Base-by-base conservation (phyloP, 2,888 invertebrate genomes). In the Eupithecia vulgata region DNA sequence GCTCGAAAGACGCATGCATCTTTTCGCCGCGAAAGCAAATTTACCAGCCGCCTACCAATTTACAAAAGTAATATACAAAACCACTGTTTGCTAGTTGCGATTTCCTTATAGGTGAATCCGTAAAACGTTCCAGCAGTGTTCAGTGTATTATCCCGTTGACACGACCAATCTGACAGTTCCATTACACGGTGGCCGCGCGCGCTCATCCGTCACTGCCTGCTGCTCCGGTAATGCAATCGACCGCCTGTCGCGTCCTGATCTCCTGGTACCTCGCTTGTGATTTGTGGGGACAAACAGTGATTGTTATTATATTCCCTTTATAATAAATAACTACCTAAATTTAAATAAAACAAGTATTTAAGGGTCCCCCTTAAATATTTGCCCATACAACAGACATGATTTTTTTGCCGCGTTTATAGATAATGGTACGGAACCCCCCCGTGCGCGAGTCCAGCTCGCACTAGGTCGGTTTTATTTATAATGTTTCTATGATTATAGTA, bases 121-220 rank as follows among this genome's bases (percentile, higher is more conserved):
- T 57, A 25, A 25, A 57, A 25, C 57, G 57, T 57, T 57, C 61
- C 61, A 61, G 34, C 30, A 34, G 34, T 34, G 34, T 61, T 61
- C 30, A 61, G 65, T 42, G 40, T 65, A 71, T 74, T 67, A 75
- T 70, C 45, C 37, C 40, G 45, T 72, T 73, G 40, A 68, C 71
- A 73, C 59, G 68, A 45, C 13, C 65, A 69, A 84, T 83, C 83
- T 85, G 87, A 87, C 87, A 85, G 84, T 81, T 84, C 85, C 81
- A 90, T 89, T 88, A 87, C 84, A 88, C 86, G 86, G 86, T 81
- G 81, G 82, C 79, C 81, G 85, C 82, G 77, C 81, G 78, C 84
- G 82, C 81, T 82, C 83, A 84, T 85, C 82, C 81, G 85, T 87
- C 87, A 85, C 81, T 73, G 77, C 78, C 79, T 76, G 70, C 76